These are phyloP conservation scores for Ancistrus triradiatus DNA, from an alignment of 2,113 vertebrate species.

Conservation along the genomic window DNA sequence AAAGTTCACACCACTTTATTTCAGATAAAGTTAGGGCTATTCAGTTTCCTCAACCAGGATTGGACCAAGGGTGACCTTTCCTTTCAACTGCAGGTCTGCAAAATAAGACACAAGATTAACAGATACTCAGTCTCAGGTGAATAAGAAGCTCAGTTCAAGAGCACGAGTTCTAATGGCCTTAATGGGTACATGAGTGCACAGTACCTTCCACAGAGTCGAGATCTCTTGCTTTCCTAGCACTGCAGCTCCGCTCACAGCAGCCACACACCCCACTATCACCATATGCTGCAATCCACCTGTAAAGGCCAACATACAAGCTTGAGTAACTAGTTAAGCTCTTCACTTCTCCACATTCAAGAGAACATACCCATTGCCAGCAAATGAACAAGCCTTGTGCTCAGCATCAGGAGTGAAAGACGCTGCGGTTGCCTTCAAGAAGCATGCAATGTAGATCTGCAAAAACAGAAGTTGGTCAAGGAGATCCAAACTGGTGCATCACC, in stretches of 20 bases:
- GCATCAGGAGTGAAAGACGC: slow-evolving; percentile 39
- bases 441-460: slow-evolving; percentile 59
- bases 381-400: slow-evolving; percentile 62
- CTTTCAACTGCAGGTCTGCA: neutral
- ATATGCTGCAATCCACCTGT: slow-evolving; percentile 63
- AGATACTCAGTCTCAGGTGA: neutral
- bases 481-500: too few species aligned
- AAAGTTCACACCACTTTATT: too few species aligned
- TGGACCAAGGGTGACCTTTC: neutral
- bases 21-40: too few species aligned
- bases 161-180: too few species aligned
- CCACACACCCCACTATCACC: slow-evolving; percentile 61
- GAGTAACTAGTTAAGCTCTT: neutral
- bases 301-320: neutral
- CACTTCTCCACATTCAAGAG: neutral
- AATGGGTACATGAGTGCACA: too few species aligned
- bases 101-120: neutral
- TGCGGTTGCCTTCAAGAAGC: slow-evolving; percentile 48
- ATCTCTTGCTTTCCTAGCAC: slow-evolving; percentile 43
- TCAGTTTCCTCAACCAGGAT: neutral
- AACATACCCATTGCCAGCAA: slow-evolving; percentile 51
- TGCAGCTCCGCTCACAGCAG: slow-evolving; percentile 59
- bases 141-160: neutral
- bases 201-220: neutral
- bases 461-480: neutral